phyloP scores from a whole-genome alignment of 2,797 vertebrate species.

The Champsocephalus gunnari region DNA sequence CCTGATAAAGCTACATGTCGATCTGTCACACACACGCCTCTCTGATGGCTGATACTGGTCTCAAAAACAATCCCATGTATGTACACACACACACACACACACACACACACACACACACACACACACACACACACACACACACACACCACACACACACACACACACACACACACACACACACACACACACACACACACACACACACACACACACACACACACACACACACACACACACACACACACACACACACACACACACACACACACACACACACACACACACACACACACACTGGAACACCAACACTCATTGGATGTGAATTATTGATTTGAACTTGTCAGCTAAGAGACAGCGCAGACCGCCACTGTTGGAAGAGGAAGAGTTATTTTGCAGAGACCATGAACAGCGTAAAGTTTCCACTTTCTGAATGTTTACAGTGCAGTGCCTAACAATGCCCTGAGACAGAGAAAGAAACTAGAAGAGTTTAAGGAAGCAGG shows the following conservation, averaged over 20 bases:
- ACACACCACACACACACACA: neutral
- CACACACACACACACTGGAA: conserved; percentile 3
- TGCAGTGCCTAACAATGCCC: conserved; percentile 60
- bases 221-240: conserved; percentile 17
- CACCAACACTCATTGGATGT: conserved; percentile 64
- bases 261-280: conserved; percentile 1
- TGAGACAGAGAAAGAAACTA: conserved; percentile 55
- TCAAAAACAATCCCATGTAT: conserved; percentile 50
- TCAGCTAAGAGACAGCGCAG: conserved; percentile 76
- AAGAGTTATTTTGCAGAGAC: conserved; percentile 68
- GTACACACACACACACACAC: conserved; percentile 4
- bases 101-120: conserved; percentile 7
- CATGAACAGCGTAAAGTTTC: conserved; percentile 62
- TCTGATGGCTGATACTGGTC: conserved; percentile 48
- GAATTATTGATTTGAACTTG: conserved; percentile 85
- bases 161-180: neutral
- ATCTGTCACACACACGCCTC: conserved; percentile 68
- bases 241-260: neutral
- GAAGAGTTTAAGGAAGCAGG: conserved; percentile 53
- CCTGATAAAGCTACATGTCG: conserved; percentile 79
- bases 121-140: neutral
- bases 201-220: neutral
- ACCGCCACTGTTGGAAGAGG: conserved; percentile 64
- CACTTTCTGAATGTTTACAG: conserved; percentile 65
- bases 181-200: neutral